A percentile compares a stretch with the other conserved stretches of the same genome.
Evolutionary conservation across 2,888 invertebrate species (phyloP).

Genomic region (Drymonia ruficornis): DNA sequence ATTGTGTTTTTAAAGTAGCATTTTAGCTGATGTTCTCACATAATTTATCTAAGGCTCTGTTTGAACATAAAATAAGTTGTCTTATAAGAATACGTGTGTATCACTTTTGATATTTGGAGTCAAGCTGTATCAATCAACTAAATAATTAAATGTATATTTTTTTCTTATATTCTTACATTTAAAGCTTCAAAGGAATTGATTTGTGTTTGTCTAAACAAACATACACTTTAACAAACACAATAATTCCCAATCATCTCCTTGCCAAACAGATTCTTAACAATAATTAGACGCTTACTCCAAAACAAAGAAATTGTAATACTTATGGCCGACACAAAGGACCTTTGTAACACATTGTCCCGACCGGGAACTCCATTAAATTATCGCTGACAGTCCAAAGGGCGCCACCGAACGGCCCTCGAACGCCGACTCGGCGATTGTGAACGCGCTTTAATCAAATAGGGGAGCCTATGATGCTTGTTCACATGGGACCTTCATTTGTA

Average conservation of each 20-base stretch:
- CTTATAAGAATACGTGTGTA: neutral
- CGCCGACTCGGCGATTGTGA: constrained; percentile 36
- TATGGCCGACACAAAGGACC: constrained; percentile 20
- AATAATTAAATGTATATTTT: no score
- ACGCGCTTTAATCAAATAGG: constrained; percentile 45
- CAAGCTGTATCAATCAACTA: no score
- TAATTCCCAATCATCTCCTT: no score
- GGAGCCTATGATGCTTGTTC: constrained; percentile 38
- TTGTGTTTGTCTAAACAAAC: no score
- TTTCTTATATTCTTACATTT: no score
- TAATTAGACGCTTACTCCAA: constrained; percentile 1
- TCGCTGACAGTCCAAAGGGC: constrained; percentile 28
- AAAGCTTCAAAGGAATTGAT: no score
- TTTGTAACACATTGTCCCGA: constrained; percentile 30
- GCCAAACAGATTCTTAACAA: no score
- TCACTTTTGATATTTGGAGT: no score
- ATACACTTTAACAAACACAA: no score
- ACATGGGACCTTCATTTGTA: constrained; percentile 36
- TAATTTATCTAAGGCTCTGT: neutral
- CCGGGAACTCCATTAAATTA: constrained; percentile 38
- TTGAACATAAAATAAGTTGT: neutral
- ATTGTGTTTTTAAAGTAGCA: neutral
- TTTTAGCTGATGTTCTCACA: neutral
- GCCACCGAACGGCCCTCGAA: constrained; percentile 22
- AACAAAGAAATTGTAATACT: constrained; percentile 17